Evolutionary conservation across 2,888 invertebrate genomes (phyloP), one percentile per base, ranked within the genome.

Genomic region (Campoletis raptor): DNA sequence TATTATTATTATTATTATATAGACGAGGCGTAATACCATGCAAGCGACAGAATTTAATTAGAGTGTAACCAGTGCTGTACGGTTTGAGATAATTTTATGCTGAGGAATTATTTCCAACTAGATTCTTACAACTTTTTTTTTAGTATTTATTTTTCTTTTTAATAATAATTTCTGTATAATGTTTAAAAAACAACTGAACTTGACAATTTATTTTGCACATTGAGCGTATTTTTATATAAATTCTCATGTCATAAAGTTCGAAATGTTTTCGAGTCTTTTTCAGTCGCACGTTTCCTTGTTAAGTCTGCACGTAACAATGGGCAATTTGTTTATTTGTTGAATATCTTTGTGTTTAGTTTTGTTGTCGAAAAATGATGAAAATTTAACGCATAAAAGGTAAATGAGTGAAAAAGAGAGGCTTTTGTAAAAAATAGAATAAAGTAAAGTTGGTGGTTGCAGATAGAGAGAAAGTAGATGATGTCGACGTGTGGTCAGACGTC

Each of bases 401-500:
- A 30, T 15, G 24, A 79, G 77, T 61, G 64, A 78, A 76, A 5
- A 12, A 30, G 30, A 30, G 15, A 12, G 30, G 61, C 30, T 30
- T 45, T 37, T 36, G 54, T 4, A 85, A 6, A 78, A 64, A 40
- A 42, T 9, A 74, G 70, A 77, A n/a, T n/a, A 5, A 45, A 79
- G 73, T 30, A 77, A 84, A 83, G 42, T 61, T 83, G 54, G 74
- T 30, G 70, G 42, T 66, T 52, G n/a, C 21, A 54, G 36, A 77
- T 30, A 64, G 37, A 48, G 61, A 40, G 40, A 30, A 78, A 82
- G 85, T 73, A 40, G 73, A 74, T 21, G 57, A 82, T 45, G 76
- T 76, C 67, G 36, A 48, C 69, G 67, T 64, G 74, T 45, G 80
- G 76, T 66, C 70, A 74, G 84, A 37, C 81, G 72, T 77, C 73